Conservation (phyloP, 2,113 vertebrate genomes). For the Cyanoliseus patagonus region DNA sequence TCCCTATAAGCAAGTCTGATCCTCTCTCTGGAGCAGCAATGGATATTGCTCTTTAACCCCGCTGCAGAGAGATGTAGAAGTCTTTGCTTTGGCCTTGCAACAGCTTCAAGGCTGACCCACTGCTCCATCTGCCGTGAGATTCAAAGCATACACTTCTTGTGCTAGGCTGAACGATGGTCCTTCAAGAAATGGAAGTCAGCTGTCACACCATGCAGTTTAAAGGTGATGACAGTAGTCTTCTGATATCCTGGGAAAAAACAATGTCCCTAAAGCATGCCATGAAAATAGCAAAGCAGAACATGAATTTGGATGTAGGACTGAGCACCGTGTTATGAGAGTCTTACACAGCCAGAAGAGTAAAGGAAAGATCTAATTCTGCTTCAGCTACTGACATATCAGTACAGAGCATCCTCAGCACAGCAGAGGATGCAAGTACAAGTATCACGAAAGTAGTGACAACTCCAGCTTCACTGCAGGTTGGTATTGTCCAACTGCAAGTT, state of each 20-base stretch:
- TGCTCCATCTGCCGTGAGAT: slow-evolving; percentile 36
- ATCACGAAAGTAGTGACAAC: background rate
- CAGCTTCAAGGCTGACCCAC: background rate
- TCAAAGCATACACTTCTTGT: background rate
- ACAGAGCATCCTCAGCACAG: background rate
- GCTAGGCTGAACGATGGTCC: background rate
- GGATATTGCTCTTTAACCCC: background rate
- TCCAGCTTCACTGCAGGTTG: background rate
- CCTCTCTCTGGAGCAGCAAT: background rate
- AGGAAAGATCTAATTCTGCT: background rate
- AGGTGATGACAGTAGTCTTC: background rate
- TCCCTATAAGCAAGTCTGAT: background rate
- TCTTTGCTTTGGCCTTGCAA: background rate
- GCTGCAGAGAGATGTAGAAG: background rate
- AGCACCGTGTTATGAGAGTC: background rate
- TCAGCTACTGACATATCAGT: background rate
- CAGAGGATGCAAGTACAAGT: background rate
- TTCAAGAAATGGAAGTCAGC: background rate
- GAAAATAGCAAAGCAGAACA: background rate
- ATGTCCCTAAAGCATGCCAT: background rate
- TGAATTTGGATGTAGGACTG: background rate
- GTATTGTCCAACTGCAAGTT: background rate
- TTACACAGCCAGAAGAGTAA: background rate
- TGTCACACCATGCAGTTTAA: background rate
- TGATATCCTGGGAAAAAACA: background rate